Base-by-base conservation (phyloP, 1,140 invertebrate genomes). In the Epicauta chinensis region DNA sequence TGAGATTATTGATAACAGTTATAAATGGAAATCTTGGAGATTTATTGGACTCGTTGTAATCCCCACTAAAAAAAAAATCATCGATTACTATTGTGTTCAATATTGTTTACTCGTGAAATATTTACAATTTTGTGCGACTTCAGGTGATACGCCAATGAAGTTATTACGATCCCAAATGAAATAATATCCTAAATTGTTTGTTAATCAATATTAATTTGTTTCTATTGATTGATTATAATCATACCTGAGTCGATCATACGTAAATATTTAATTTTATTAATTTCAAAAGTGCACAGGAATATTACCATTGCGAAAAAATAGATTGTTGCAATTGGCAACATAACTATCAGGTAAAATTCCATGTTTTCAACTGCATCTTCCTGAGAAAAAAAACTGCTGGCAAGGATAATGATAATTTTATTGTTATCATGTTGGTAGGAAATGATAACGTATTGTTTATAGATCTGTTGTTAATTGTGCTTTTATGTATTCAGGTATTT, bases 51-150 rank as follows among this genome's bases (percentile, higher is more conserved):
- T n/a, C 0, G 45, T 5, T 23, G 15, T 17, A 17, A 47, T 2
- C 14, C 45, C 45, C 45, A 47, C 45, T 47, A 13, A 37, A 40
- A 47, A 47, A 23, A 3, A n/a, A n/a, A n/a, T n/a, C n/a, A n/a
- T 30, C 15, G 37, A 29, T 47, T 37, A 12, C 4, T 29, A 47
- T 36, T 29, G 29, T 16, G 14, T 23, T 23, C 4, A n/a, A n/a
- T 34, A 46, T 35, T 11, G 16, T 46, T 16, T 11, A 13, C 37
- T 16, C 36, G n/a, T n/a, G n/a, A n/a, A 7, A 29, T 31, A 14
- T 7, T 42, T 46, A 46, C 44, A 14, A 23, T 16, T 16, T 6
- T 38, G 34, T 14, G 34, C 45, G 11, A 16, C 16, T 34, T 47
- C 45, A 10, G 45, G 34, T 12, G 45, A 16, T 11, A 47, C 13